A percentile compares a stretch with the other conserved stretches of the same genome.
These are phyloP conservation scores for Cephus sareptanus DNA, from an alignment of 2,888 invertebrate genomes.

Conservation along the genomic window DNA sequence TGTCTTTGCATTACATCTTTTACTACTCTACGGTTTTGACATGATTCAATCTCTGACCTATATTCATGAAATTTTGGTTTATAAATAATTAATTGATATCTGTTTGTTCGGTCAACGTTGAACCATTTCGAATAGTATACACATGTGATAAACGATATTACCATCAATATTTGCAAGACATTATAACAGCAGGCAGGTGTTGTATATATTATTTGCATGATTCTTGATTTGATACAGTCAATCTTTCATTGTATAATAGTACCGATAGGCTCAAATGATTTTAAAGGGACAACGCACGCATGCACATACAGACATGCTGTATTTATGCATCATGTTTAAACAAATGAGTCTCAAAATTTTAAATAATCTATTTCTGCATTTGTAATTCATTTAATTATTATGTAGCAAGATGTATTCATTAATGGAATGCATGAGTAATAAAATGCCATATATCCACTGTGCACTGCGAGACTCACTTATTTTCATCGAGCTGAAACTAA, in stretches of 20 bases:
- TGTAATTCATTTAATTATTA: too few relatives aligned
- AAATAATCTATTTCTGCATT: neutral
- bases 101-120: neutral
- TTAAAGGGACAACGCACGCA: constrained; percentile 18
- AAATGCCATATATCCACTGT: too few relatives aligned
- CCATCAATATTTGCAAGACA: constrained; percentile 20
- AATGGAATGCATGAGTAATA: too few relatives aligned
- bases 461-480: constrained; percentile 33
- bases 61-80: too few relatives aligned
- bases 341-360: constrained; percentile 33
- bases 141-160: constrained; percentile 31
- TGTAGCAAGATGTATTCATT: too few relatives aligned
- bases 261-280: constrained; percentile 3
- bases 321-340: constrained; percentile 23
- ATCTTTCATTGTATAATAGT: constrained; percentile 5
- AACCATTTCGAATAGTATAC: constrained; percentile 27
- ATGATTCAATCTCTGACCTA: constrained; percentile 8
- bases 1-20: neutral
- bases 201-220: constrained; percentile 9
- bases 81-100: too few relatives aligned
- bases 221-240: constrained; percentile 6
- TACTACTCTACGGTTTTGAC: constrained; percentile 14
- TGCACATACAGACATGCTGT: constrained; percentile 30
- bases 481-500: constrained; percentile 11
- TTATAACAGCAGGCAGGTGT: constrained; percentile 18